A percentile compares a stretch with the other conserved stretches of the same genome.
Evolutionary conservation across 2,113 vertebrate genomes (phyloP).

Genomic region (Etheostoma cragini): DNA sequence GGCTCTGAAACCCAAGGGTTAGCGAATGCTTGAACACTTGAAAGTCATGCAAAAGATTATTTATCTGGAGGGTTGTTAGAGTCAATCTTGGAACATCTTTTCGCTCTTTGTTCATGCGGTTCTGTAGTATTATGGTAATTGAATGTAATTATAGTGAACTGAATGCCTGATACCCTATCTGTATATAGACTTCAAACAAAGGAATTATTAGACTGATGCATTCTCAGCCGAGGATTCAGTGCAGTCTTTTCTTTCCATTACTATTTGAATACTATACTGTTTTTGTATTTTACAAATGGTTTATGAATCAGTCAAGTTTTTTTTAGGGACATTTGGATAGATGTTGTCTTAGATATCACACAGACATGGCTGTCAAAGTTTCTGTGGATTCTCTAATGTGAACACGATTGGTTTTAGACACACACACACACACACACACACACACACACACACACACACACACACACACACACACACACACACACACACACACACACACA

Average conservation of each 20-base stretch:
- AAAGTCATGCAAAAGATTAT: constrained; percentile 17
- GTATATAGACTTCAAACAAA: constrained; percentile 29
- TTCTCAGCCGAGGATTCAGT: not conserved
- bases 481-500: constrained; percentile 5
- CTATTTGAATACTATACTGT: not conserved
- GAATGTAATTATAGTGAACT: constrained; percentile 24
- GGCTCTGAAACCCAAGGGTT: constrained; percentile 44
- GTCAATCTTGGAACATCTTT: not conserved
- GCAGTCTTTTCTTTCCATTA: not conserved
- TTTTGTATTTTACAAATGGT: not conserved
- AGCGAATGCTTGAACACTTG: constrained; percentile 37
- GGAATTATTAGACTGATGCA: constrained; percentile 28
- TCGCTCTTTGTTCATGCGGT: constrained; percentile 17
- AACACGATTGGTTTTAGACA: constrained; percentile 43
- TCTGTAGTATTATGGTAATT: constrained; percentile 32
- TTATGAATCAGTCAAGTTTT: constrained; percentile 7
- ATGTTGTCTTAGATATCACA: not conserved
- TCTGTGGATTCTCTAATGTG: not conserved
- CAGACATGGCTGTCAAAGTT: constrained; percentile 21
- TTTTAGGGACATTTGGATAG: not conserved
- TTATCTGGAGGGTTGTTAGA: constrained; percentile 23
- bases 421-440: constrained; percentile 8
- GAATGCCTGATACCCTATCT: constrained; percentile 20
- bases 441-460: constrained; percentile 7
- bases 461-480: not conserved